These are phyloP conservation scores for Vanacampus margaritifer DNA, from an alignment of 2,113 vertebrate genomes.

Conservation along the genomic window DNA sequence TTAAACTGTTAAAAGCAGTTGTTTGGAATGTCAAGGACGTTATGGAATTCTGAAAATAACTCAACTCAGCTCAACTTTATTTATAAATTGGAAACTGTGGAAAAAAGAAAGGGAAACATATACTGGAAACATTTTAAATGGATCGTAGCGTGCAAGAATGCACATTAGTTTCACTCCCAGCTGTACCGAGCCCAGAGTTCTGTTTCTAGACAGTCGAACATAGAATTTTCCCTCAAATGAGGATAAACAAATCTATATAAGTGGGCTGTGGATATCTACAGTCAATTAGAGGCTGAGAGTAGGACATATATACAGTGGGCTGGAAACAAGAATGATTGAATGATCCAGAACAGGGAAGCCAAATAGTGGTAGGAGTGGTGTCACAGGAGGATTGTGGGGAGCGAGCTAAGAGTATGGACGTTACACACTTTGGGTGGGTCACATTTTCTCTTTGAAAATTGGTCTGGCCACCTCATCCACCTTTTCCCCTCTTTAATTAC, in stretches of 20 bases:
- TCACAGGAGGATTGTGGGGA: constrained; percentile 1
- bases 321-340: background rate
- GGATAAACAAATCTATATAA: background rate
- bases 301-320: background rate
- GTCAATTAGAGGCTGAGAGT: too few species aligned
- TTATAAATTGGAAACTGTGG: background rate
- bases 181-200: background rate
- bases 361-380: too few species aligned
- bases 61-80: background rate
- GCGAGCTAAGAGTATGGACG: too few species aligned
- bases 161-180: background rate
- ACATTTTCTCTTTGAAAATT: constrained; percentile 27
- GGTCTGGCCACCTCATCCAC: constrained; percentile 23
- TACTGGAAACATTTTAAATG: background rate
- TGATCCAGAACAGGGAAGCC: constrained; percentile 3
- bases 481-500: constrained; percentile 23
- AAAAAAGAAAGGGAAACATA: background rate
- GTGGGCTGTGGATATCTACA: background rate
- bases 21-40: too few species aligned
- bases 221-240: background rate
- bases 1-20: too few species aligned
- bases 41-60: background rate
- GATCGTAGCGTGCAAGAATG: background rate
- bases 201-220: background rate
- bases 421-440: constrained; percentile 21